phyloP scores from a whole-genome alignment of 2,888 invertebrate species.

The Diloba caeruleocephala region DNA sequence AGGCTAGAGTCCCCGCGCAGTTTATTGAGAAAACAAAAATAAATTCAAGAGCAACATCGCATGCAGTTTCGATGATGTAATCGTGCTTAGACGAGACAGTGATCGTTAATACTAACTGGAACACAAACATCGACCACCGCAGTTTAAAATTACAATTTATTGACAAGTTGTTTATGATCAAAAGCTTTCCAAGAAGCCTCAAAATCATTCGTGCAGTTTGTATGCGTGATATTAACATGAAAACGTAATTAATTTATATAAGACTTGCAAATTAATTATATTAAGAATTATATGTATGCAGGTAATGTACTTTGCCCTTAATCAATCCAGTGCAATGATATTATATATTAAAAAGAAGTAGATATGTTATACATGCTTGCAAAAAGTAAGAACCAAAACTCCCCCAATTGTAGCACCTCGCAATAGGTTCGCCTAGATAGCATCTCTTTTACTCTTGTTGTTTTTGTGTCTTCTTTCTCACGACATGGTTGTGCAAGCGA shows the following conservation, averaged over 20 bases:
- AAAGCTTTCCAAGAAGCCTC: slow-evolving; percentile 26
- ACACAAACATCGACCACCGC: slow-evolving; percentile 51
- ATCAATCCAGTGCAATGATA: neutral
- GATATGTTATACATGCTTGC: no score
- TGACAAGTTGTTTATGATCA: slow-evolving; percentile 44
- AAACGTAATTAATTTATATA: slow-evolving; percentile 33
- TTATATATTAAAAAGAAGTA: no score
- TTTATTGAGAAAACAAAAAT: slow-evolving; percentile 53
- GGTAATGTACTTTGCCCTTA: slow-evolving; percentile 10
- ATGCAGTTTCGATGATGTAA: slow-evolving; percentile 68
- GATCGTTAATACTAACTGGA: slow-evolving; percentile 66
- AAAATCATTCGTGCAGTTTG: slow-evolving; percentile 9
- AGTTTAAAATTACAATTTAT: slow-evolving; percentile 49
- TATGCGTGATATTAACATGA: slow-evolving; percentile 10
- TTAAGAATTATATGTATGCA: slow-evolving; percentile 11
- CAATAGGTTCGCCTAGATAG: no score
- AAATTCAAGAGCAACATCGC: slow-evolving; percentile 57
- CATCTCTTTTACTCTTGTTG: no score
- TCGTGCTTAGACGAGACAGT: slow-evolving; percentile 43
- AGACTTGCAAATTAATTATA: slow-evolving; percentile 19
- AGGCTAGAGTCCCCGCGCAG: slow-evolving; percentile 44
- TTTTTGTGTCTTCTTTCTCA: no score
- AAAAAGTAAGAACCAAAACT: no score
- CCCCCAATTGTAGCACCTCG: no score
- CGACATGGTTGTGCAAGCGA: no score